Conservation (phyloP, 2,888 invertebrate species). For the Neuroscelio doddi region DNA sequence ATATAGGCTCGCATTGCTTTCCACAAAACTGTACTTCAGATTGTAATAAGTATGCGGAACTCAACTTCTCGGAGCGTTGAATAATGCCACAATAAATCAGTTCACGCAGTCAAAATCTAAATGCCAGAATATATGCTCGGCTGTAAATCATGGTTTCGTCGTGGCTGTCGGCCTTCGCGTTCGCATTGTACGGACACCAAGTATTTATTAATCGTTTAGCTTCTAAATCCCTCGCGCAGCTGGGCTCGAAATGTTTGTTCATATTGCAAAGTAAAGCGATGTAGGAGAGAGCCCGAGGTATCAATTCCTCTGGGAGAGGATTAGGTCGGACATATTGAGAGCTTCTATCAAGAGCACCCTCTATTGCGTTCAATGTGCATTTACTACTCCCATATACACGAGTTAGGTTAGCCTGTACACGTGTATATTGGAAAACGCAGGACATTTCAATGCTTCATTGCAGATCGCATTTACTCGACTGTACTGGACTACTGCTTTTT, state of each 20-base stretch:
- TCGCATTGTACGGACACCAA: slow-evolving; percentile 46
- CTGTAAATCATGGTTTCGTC: slow-evolving; percentile 55
- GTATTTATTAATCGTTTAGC: slow-evolving; percentile 69
- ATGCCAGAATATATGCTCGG: slow-evolving; percentile 55
- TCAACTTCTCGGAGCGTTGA: slow-evolving; percentile 34
- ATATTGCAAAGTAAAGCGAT: slow-evolving; percentile 61
- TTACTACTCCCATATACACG: slow-evolving; percentile 10
- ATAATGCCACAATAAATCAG: slow-evolving; percentile 53
- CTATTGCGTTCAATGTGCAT: slow-evolving; percentile 37
- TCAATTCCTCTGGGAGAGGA: slow-evolving; percentile 61
- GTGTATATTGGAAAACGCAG: slow-evolving; percentile 27
- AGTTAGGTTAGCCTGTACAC: slow-evolving; percentile 14
- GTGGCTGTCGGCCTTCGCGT: slow-evolving; percentile 43
- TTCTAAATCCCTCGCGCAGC: slow-evolving; percentile 68
- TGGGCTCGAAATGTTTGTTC: slow-evolving; percentile 66
- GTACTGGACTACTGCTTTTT: slow-evolving; percentile 31
- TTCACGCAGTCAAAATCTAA: slow-evolving; percentile 53
- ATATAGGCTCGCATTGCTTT: too few relatives aligned
- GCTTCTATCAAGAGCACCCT: slow-evolving; percentile 57
- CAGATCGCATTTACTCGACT: slow-evolving; percentile 19
- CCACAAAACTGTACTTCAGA: too few relatives aligned
- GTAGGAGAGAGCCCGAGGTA: slow-evolving; percentile 37
- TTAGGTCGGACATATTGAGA: slow-evolving; percentile 67
- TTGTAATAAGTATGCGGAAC: slow-evolving; percentile 25
- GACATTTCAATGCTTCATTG: slow-evolving; percentile 26